Conservation (phyloP, 2,113 vertebrate genomes). For the Oxygymnocypris stewartii region DNA sequence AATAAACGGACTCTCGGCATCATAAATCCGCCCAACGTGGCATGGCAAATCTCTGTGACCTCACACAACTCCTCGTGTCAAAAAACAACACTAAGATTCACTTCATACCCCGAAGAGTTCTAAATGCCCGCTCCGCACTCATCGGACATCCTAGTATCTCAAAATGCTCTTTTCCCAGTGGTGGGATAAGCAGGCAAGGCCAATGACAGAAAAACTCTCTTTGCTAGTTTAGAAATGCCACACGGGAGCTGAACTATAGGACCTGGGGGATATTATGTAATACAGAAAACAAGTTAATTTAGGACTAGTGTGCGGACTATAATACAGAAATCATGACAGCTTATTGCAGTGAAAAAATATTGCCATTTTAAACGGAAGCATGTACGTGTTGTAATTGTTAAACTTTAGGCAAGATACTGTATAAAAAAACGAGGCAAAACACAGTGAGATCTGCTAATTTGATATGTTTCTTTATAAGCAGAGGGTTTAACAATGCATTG, state of each 20-base stretch:
- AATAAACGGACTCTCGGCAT: conserved; percentile 73
- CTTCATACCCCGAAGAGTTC: not conserved
- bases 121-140: conserved; percentile 13
- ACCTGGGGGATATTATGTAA: conserved; percentile 29
- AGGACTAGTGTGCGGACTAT: not conserved
- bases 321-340: not conserved
- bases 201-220: conserved; percentile 33
- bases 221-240: conserved; percentile 20
- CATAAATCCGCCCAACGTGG: conserved; percentile 61
- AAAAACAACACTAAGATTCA: conserved; percentile 28
- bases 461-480: not conserved
- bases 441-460: not conserved
- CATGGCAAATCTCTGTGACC: conserved; percentile 47
- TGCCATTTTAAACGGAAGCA: not conserved
- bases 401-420: not conserved
- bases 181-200: not conserved
- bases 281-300: conserved; percentile 17
- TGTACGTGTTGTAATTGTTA: not conserved
- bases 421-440: not conserved
- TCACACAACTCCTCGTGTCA: conserved; percentile 43
- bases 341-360: conserved; percentile 24
- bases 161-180: conserved; percentile 9
- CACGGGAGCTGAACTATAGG: conserved; percentile 24
- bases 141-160: not conserved
- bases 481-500: not conserved